Evolutionary conservation across 2,888 invertebrate genomes (phyloP).

Genomic region (Agrochola circellaris): DNA sequence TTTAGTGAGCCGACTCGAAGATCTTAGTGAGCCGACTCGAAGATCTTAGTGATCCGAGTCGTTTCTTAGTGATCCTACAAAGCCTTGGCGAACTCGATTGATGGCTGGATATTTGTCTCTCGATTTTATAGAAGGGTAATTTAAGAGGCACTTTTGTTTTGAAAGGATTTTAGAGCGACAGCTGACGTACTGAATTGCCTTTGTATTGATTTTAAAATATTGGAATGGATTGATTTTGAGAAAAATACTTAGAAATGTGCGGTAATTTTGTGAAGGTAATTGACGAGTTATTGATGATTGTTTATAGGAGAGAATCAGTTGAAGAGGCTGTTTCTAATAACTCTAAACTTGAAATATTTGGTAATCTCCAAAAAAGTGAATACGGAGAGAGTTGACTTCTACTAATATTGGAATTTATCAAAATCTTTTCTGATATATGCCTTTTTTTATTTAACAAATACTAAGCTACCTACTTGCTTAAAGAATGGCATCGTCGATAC

Average conservation of each 20-base stretch:
- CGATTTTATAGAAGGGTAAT: conserved; percentile 37
- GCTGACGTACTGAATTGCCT: conserved; percentile 33
- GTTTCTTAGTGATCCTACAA: conserved; percentile 32
- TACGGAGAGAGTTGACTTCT: background rate
- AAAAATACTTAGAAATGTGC: background rate
- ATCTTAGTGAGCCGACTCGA: conserved; percentile 12
- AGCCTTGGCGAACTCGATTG: conserved; percentile 26
- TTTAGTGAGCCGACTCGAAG: conserved; percentile 21
- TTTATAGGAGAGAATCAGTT: background rate
- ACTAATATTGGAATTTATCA: background rate
- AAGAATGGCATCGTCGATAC: background rate
- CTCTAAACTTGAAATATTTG: background rate
- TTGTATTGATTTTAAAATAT: conserved; percentile 32
- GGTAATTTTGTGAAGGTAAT: background rate
- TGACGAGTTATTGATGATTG: background rate
- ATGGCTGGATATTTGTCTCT: conserved; percentile 46
- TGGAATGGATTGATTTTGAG: background rate
- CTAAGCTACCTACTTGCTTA: background rate
- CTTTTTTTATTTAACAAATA: background rate
- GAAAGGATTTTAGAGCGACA: conserved; percentile 27
- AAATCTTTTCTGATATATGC: background rate
- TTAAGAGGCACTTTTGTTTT: conserved; percentile 40
- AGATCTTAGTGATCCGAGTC: conserved; percentile 39
- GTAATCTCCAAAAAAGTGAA: background rate
- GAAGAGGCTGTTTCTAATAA: background rate